Evolutionary conservation across 2,888 invertebrate genomes (phyloP).

Genomic region (Anodontia alba): DNA sequence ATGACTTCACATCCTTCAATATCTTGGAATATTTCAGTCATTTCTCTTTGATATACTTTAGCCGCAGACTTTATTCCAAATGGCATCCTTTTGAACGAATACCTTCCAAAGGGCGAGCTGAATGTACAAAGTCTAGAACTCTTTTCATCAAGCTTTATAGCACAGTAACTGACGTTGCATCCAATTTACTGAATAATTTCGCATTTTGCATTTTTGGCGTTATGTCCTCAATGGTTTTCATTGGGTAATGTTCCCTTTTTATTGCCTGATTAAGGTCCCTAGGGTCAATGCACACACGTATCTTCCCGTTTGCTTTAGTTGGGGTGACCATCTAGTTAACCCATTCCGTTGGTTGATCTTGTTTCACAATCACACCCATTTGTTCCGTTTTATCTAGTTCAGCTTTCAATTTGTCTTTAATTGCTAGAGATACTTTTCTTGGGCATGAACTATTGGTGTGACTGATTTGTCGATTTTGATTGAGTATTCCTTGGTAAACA

Average conservation of each 20-base stretch:
- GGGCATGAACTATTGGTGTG: constrained; percentile 48
- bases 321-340: neutral
- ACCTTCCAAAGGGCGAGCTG: too few relatives aligned
- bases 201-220: constrained; percentile 10
- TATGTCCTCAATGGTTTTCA: constrained; percentile 29
- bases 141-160: constrained; percentile 16
- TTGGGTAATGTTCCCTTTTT: constrained; percentile 24
- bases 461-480: too few relatives aligned
- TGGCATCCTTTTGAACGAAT: too few relatives aligned
- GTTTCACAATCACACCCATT: neutral
- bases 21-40: constrained; percentile 61
- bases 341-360: neutral
- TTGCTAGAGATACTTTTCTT: neutral
- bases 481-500: neutral
- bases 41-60: constrained; percentile 62
- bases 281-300: constrained; percentile 53
- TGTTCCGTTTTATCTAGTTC: constrained; percentile 1
- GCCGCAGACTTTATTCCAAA: too few relatives aligned
- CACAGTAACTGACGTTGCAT: constrained; percentile 21
- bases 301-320: constrained; percentile 31
- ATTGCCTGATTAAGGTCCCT: constrained; percentile 30
- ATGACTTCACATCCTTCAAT: constrained; percentile 55
- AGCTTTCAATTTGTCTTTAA: neutral
- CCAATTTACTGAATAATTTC: constrained; percentile 30
- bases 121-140: too few relatives aligned